Evolutionary conservation across 2,113 vertebrate species (phyloP).

Genomic region (Ramphastos sulfuratus): DNA sequence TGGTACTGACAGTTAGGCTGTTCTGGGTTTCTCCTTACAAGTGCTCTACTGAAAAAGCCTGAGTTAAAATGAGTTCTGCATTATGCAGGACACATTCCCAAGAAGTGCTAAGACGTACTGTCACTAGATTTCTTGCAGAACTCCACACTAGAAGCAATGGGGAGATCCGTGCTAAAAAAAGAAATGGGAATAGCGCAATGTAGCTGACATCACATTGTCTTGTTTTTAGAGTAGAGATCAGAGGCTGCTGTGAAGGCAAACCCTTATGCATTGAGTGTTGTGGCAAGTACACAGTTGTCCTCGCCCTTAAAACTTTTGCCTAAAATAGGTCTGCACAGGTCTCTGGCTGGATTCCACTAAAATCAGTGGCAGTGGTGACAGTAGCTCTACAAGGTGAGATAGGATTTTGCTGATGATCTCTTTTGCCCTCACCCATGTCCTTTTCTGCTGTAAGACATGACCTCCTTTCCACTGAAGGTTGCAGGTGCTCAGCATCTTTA

Average conservation of each 20-base stretch:
- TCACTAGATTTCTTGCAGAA: conserved; percentile 37
- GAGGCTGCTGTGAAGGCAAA: conserved; percentile 14
- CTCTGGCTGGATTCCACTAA: not conserved
- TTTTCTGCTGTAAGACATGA: not conserved
- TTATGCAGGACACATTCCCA: not conserved
- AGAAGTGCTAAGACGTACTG: conserved; percentile 21
- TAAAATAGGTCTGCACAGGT: not conserved
- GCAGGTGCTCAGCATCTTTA: not conserved
- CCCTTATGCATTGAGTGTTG: not conserved
- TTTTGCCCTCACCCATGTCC: not conserved
- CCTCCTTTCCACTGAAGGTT: not conserved
- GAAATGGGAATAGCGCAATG: conserved; percentile 18
- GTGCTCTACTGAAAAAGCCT: not conserved
- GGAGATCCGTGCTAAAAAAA: conserved; percentile 47
- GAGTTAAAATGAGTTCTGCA: conserved; percentile 31
- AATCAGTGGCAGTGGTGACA: not conserved
- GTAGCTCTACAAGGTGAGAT: too few species aligned
- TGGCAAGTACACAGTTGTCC: conserved; percentile 28
- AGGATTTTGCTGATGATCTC: not conserved
- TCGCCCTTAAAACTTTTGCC: conserved; percentile 12
- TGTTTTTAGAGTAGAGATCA: conserved; percentile 38
- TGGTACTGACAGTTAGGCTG: not conserved
- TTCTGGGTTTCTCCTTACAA: conserved; percentile 16
- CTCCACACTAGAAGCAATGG: conserved; percentile 9
- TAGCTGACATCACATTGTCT: conserved; percentile 4